Base-by-base conservation (phyloP, 2,797 vertebrate species). In the Perodicticus potto region DNA sequence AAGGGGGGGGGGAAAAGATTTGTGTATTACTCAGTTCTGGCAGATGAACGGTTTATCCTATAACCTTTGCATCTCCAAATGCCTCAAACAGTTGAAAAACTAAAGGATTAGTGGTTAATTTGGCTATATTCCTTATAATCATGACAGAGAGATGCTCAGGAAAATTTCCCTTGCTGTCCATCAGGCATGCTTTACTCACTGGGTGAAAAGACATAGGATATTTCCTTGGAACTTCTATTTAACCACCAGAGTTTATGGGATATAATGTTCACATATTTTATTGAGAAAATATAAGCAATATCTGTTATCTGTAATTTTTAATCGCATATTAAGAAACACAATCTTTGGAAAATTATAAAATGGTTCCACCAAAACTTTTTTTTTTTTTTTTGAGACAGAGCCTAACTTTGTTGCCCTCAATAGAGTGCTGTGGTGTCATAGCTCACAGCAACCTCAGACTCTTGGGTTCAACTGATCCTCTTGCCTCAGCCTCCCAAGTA, bases 41-140 rank as follows among this genome's bases (percentile, higher is more conserved):
- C n/a, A 92, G 61, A 96, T 80, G 81, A 94, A 11, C 63, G 43
- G 14, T 61, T 61, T 87, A 78, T 94, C 32, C 55, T 95, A 70
- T 95, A 98, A 63, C 7, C 61, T 93, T 63, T 40, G 22, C 88
- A 91, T 93, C 93, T 96, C 53, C 74, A 95, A 91, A 65, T 90
- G 63, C 89, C 96, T 90, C 77, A 63, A 96, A 97, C 80, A 96
- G 61, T 59, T 97, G 93, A 34, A 84, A 98, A 67, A 0, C 5
- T 92, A 61, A 76, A 81, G 32, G 92, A 94, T 91, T 45, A 59
- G 7, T 97, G 77, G 85, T 92, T 92, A n/a, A 87, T 95, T 97
- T 97, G 91, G n/a, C 92, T 61, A 84, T 3, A 13, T 8, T 96
- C 76, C 45, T 65, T 82, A 27, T 96, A 96, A 89, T 83, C 61